phyloP scores from a whole-genome alignment of 2,113 vertebrate genomes.

The Psittacus erithacus region DNA sequence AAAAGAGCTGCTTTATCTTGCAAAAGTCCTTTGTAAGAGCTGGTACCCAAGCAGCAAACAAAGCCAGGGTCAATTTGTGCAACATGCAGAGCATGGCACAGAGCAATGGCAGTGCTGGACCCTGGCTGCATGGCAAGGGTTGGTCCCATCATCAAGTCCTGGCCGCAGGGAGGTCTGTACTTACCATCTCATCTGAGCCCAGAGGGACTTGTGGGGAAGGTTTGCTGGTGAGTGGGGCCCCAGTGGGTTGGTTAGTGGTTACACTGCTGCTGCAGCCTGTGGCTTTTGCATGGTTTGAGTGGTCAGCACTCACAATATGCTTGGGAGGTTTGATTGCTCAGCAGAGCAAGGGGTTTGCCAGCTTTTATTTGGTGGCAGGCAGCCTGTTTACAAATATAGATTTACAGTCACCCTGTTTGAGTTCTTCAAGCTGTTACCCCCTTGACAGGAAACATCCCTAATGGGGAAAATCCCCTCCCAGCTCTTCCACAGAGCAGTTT shows the following conservation, averaged over 20 bases:
- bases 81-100: not conserved
- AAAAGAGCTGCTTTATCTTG: not conserved
- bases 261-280: not conserved
- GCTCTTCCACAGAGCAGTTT: not conserved
- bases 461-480: not conserved
- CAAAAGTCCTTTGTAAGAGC: not conserved
- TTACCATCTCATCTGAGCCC: not conserved
- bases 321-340: not conserved
- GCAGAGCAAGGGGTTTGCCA: not conserved
- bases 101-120: rapidly evolving
- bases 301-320: rapidly evolving
- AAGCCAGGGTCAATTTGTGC: not conserved
- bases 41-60: not conserved
- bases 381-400: not conserved
- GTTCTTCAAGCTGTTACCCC: not conserved
- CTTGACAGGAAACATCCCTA: rapidly evolving
- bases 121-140: rapidly evolving
- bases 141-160: rapidly evolving
- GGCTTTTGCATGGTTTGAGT: rapidly evolving
- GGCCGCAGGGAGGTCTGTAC: not conserved
- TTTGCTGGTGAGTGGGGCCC: not conserved
- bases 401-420: not conserved
- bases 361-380: not conserved
- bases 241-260: rapidly evolving
- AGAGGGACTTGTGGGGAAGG: not conserved